These are phyloP conservation scores for Manacus vitellinus DNA, from an alignment of 2,113 vertebrate species.

Conservation along the genomic window DNA sequence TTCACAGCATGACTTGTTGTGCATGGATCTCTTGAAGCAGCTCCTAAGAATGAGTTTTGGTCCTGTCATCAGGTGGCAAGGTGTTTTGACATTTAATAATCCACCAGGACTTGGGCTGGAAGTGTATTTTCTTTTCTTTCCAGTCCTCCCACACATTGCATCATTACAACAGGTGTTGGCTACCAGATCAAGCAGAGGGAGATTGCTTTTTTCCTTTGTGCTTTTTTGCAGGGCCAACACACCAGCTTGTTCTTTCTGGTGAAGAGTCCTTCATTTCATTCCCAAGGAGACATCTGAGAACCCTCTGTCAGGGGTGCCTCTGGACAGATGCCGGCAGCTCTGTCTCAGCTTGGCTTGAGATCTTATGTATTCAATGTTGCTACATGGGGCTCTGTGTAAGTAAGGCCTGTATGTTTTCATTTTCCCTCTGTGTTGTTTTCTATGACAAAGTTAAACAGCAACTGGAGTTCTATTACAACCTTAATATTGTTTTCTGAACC, in stretches of 20 bases:
- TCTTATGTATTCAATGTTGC: background rate
- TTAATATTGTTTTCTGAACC: background rate
- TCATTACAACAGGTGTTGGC: background rate
- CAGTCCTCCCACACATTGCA: background rate
- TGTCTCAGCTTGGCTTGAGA: background rate
- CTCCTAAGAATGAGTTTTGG: background rate
- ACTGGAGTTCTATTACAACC: background rate
- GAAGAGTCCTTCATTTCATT: background rate
- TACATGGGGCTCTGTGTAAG: background rate
- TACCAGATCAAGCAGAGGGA: background rate
- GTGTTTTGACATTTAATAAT: background rate
- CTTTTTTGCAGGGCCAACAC: background rate
- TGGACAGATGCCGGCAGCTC: background rate
- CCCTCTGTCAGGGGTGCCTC: background rate
- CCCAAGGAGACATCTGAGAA: background rate
- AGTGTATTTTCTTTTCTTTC: background rate
- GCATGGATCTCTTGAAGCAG: background rate
- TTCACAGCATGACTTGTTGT: fast-evolving
- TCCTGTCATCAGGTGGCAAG: background rate
- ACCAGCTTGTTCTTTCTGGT: background rate
- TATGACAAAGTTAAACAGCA: background rate
- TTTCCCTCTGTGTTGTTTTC: background rate
- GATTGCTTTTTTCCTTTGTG: background rate
- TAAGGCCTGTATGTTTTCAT: background rate
- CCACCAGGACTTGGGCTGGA: background rate